Percentiles rank a stretch among this genome's conserved stretches.
These are phyloP conservation scores for Trachelus tabidus DNA, from an alignment of 2,888 invertebrate species.

Conservation along the genomic window DNA sequence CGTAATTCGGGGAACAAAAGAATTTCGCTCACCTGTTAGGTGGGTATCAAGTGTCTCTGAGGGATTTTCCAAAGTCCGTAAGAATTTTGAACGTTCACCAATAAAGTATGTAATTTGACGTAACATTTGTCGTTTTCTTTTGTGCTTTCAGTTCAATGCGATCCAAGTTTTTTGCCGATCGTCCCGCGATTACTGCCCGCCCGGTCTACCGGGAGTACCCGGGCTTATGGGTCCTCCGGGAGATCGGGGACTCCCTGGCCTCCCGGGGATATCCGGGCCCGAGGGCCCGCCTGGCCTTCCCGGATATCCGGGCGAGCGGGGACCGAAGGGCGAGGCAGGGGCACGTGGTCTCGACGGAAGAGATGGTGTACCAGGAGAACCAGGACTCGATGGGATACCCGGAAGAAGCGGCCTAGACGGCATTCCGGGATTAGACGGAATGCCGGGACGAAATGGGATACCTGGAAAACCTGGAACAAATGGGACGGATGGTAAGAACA, in stretches of 20 bases:
- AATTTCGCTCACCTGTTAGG: too few species aligned
- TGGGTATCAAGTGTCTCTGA: too few species aligned
- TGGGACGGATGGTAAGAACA: slow-evolving; percentile 72
- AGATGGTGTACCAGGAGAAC: slow-evolving; percentile 91
- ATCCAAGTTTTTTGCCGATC: slow-evolving; percentile 88
- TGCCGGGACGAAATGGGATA: slow-evolving; percentile 78
- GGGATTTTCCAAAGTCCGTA: too few species aligned
- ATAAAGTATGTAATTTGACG: background rate
- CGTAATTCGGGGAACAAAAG: too few species aligned
- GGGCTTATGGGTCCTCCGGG: slow-evolving; percentile 70
- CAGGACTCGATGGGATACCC: slow-evolving; percentile 87
- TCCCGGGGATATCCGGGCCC: slow-evolving; percentile 76
- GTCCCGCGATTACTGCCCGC: slow-evolving; percentile 84
- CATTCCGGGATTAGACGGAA: slow-evolving; percentile 76
- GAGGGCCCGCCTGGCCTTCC: slow-evolving; percentile 74
- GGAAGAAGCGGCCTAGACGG: slow-evolving; percentile 89
- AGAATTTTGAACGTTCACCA: too few species aligned
- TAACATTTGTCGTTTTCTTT: slow-evolving; percentile 9
- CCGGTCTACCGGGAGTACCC: slow-evolving; percentile 72
- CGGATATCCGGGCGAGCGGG: slow-evolving; percentile 76
- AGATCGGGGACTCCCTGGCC: slow-evolving; percentile 75
- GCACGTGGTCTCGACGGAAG: slow-evolving; percentile 84
- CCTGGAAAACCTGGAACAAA: slow-evolving; percentile 78
- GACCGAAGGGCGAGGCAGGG: slow-evolving; percentile 73
- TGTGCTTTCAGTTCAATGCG: slow-evolving; percentile 77